A percentile compares a stretch with the other conserved stretches of the same genome.
These are phyloP conservation scores for Pyxicephalus adspersus DNA, from an alignment of 2,113 vertebrate species.

Conservation along the genomic window DNA sequence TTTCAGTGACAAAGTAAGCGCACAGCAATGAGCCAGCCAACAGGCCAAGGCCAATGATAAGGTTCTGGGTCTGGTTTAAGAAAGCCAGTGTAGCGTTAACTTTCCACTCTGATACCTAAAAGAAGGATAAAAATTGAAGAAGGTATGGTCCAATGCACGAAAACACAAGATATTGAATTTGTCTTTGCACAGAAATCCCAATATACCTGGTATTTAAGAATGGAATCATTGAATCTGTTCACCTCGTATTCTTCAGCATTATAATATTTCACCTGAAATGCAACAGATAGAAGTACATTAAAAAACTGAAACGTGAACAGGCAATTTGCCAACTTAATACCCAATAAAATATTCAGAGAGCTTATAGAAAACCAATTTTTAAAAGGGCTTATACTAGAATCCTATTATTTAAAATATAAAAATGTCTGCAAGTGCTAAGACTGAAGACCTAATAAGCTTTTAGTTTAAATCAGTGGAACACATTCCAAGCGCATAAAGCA, in stretches of 20 bases:
- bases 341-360: neutral
- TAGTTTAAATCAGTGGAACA: too few species aligned
- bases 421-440: too few species aligned
- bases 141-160: neutral
- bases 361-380: neutral
- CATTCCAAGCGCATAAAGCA: too few species aligned
- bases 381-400: too few species aligned
- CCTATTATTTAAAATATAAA: too few species aligned
- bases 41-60: slow-evolving; percentile 86
- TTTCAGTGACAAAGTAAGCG: slow-evolving; percentile 89
- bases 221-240: slow-evolving; percentile 82
- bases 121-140: neutral
- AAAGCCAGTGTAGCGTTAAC: slow-evolving; percentile 87
- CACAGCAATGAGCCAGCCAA: slow-evolving; percentile 91
- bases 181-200: too few species aligned
- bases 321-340: too few species aligned
- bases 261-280: slow-evolving; percentile 91
- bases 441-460: too few species aligned
- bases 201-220: slow-evolving; percentile 90
- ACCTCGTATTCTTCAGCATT: slow-evolving; percentile 91
- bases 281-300: neutral
- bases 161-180: too few species aligned
- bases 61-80: slow-evolving; percentile 94
- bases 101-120: slow-evolving; percentile 87
- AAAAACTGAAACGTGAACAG: neutral